Conservation (phyloP, 2,888 invertebrate genomes). For the Rotaria macrura region DNA sequence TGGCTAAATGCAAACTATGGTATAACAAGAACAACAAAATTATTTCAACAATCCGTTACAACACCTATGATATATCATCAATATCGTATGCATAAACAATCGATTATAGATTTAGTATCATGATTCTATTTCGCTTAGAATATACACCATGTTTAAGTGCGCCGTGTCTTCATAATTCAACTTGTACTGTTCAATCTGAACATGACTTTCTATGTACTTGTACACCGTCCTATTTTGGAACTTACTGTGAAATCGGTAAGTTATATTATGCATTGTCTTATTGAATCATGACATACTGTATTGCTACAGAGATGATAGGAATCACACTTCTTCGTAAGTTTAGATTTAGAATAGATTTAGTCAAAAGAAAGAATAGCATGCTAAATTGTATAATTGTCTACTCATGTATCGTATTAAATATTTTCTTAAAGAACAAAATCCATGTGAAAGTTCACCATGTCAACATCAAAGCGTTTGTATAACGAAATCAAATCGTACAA, state of each 20-base stretch:
- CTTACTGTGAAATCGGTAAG: conserved; percentile 31
- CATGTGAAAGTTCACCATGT: conserved; percentile 28
- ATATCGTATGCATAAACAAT: background rate
- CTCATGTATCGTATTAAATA: background rate
- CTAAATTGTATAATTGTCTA: background rate
- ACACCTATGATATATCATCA: background rate
- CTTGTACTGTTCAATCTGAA: background rate
- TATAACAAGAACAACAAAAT: background rate
- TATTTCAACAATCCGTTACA: background rate
- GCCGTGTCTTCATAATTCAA: conserved; percentile 28
- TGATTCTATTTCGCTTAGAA: background rate
- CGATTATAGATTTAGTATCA: background rate
- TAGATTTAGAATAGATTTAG: background rate
- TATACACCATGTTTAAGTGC: conserved; percentile 9
- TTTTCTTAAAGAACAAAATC: conserved; percentile 19
- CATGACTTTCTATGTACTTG: conserved; percentile 10
- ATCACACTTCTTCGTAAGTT: background rate
- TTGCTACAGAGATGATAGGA: background rate
- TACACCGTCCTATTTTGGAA: background rate
- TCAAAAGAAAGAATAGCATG: background rate
- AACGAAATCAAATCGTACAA: background rate
- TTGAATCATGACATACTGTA: too few species aligned
- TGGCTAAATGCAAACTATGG: background rate
- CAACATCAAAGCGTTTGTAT: conserved; percentile 18
- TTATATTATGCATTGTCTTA: background rate